These are phyloP conservation scores for Adelognathus sp. DNA, from an alignment of 2,888 invertebrate genomes.

Conservation along the genomic window DNA sequence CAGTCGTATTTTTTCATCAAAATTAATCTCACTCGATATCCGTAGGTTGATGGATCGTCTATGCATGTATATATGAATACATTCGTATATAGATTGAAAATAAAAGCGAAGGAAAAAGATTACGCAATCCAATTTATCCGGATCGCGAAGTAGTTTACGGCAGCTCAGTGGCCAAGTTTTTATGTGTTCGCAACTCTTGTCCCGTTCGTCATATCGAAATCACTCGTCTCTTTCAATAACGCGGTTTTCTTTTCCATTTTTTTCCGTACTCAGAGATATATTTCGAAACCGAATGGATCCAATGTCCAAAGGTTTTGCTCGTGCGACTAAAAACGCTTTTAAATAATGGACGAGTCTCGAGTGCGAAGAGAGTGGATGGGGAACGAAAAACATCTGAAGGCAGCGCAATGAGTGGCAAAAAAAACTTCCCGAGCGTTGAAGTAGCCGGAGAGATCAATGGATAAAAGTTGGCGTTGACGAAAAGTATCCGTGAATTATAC, in stretches of 20 bases:
- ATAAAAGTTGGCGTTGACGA: background rate
- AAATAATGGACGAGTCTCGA: background rate
- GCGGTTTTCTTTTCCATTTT: no score
- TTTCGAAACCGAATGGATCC: conserved; percentile 31
- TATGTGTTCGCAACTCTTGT: background rate
- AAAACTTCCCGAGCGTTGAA: background rate
- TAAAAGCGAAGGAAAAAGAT: conserved; percentile 14
- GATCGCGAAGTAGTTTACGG: conserved; percentile 4
- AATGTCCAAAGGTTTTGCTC: background rate
- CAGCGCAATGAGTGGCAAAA: background rate
- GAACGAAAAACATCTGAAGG: background rate
- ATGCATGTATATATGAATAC: background rate
- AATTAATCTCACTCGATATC: conserved; percentile 37
- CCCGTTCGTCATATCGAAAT: conserved; percentile 3
- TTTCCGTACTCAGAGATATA: background rate
- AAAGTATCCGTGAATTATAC: background rate
- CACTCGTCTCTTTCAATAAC: conserved; percentile 19
- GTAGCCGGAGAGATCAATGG: background rate
- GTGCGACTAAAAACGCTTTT: background rate
- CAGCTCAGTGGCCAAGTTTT: conserved; percentile 16
- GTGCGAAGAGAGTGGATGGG: background rate
- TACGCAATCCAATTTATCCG: conserved; percentile 46
- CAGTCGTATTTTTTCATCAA: conserved; percentile 29
- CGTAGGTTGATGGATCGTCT: background rate
- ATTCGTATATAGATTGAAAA: background rate